Evolutionary conservation across 2,797 vertebrate genomes (phyloP), one percentile per base, ranked within the genome.

Genomic region (Periparus ater): DNA sequence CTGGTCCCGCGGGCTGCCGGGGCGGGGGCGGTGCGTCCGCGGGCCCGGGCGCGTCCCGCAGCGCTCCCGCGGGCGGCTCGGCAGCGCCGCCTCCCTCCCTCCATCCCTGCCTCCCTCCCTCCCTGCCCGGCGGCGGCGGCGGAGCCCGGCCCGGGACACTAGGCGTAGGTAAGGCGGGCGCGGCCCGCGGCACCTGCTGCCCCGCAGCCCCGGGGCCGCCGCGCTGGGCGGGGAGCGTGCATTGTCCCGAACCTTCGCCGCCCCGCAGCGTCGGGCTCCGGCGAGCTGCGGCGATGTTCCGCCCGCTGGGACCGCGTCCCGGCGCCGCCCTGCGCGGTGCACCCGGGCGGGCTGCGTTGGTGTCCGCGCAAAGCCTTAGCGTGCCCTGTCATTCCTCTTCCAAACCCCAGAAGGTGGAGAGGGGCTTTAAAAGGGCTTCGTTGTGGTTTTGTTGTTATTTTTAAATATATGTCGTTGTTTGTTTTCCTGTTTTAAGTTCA

Each of bases 181-280:
- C 19, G 17, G 16, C 3, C 30, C 17, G 21, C 17, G 18, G 68
- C 79, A 85, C 84, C 66, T 85, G 88, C 55, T 65, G n/a, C 22
- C 13, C 29, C 13, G 16, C 19, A 9, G 36, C 16, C 6, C 8
- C 26, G 23, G 34, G 40, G 32, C 34, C 9, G 16, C 32, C 26
- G 48, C 40, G 22, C 30, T 5, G 48, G 10, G 30, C 34, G 7
- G 42, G 74, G 9, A 23, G 21, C 29, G 9, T 1, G 22, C 13
- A 7, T 3, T 18, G 34, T 19, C 3, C 50, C 10, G 6, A 22
- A 1, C 17, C 2, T 47, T 25, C 13, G 6, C 66, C 45, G 42
- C 16, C 7, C 19, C 27, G 20, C 17, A 27, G 23, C 42, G 13
- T 22, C 22, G 7, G 25, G 60, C 13, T 6, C 51, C 38, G 8